These are phyloP conservation scores for Puffinus mauretanicus DNA, from an alignment of 2,113 vertebrate species.

Conservation along the genomic window DNA sequence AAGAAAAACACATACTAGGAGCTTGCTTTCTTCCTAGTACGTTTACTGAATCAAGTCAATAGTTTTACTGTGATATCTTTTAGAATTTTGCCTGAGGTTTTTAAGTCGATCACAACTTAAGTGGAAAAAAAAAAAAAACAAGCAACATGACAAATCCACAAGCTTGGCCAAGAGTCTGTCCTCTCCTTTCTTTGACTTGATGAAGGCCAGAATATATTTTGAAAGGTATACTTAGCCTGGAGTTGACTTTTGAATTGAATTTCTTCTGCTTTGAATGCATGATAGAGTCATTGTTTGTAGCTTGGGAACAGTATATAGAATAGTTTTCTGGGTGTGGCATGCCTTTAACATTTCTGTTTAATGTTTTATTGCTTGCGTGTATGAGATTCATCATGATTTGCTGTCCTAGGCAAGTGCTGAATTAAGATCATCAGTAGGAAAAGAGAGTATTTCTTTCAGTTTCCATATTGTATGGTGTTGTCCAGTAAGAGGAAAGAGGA, in stretches of 20 bases:
- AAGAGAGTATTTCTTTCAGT: background rate
- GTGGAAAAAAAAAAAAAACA: background rate
- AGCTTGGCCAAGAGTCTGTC: background rate
- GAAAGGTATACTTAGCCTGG: conserved; percentile 14
- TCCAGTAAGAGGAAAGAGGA: background rate
- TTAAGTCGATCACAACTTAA: background rate
- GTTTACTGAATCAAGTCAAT: background rate
- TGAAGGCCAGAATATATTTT: background rate
- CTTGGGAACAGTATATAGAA: background rate
- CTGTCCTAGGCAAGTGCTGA: background rate
- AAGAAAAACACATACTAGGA: background rate
- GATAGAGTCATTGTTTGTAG: background rate
- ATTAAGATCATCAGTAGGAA: background rate
- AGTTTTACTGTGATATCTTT: background rate
- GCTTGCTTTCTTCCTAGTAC: background rate
- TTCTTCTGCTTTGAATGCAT: background rate
- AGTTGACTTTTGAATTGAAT: conserved; percentile 33
- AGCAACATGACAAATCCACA: background rate
- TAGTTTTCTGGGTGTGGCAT: background rate
- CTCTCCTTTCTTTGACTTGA: background rate
- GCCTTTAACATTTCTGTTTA: background rate
- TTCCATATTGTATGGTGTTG: background rate
- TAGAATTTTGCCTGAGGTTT: conserved; percentile 15
- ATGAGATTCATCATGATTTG: background rate
- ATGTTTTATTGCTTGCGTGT: background rate